Evolutionary conservation across 2,113 vertebrate species (phyloP).

Genomic region (Lophius piscatorius): DNA sequence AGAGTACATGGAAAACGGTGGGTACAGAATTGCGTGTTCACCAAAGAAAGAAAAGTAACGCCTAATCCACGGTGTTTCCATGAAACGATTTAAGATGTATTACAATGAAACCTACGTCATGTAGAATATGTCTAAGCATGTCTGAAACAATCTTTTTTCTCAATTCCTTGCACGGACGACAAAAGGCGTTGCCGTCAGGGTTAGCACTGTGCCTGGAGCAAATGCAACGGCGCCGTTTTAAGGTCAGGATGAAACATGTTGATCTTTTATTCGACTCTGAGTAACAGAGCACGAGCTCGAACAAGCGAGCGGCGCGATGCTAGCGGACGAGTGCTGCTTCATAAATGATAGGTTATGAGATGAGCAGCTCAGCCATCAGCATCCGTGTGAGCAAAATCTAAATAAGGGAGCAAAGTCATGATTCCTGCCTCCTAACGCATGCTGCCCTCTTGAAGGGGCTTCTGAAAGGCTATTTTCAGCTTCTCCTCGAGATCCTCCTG

Average conservation of each 20-base stretch:
- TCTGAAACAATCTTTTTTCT: conserved; percentile 19
- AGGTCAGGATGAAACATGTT: conserved; percentile 68
- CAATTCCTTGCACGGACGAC: conserved; percentile 11
- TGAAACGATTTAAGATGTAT: too few relatives aligned
- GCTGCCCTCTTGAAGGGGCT: conserved; percentile 17
- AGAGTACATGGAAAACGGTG: conserved; percentile 98
- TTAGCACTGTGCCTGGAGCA: conserved; percentile 12
- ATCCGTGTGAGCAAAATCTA: conserved; percentile 4
- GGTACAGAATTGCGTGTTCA: conserved; percentile 30
- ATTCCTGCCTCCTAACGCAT: conserved; percentile 6
- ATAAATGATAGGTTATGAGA: background rate
- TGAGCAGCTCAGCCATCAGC: background rate
- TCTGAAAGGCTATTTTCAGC: conserved; percentile 59
- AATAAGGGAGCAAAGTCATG: conserved; percentile 28
- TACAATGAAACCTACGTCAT: too few relatives aligned
- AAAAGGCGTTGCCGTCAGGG: conserved; percentile 6
- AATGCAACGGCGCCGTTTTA: conserved; percentile 23
- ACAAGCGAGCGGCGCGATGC: conserved; percentile 40
- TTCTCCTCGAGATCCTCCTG: conserved; percentile 30
- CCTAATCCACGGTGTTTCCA: conserved; percentile 20
- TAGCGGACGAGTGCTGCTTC: conserved; percentile 19
- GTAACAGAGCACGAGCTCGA: conserved; percentile 22
- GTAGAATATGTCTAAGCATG: conserved; percentile 50
- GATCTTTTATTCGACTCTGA: conserved; percentile 39
- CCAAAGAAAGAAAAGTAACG: conserved; percentile 13